A percentile compares a stretch with the other conserved stretches of the same genome.
Conservation (phyloP, 2,888 invertebrate genomes). For the Sericinus montela region DNA sequence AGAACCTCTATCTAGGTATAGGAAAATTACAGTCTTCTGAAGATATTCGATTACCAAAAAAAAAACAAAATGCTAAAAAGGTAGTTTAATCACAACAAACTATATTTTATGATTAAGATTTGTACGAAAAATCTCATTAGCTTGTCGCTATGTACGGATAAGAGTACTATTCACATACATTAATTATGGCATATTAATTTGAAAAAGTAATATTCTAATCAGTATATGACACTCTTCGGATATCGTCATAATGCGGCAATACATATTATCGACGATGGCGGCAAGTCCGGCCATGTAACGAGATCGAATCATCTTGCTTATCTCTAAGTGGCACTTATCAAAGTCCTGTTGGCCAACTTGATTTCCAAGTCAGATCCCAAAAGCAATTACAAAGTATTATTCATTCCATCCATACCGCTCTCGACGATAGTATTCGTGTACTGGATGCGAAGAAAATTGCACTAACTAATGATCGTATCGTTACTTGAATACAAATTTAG, state of each 20-base stretch:
- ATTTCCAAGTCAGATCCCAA: conserved; percentile 51
- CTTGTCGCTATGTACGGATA: neutral
- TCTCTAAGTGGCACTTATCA: conserved; percentile 38
- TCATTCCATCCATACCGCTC: conserved; percentile 52
- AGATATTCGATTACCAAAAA: no score
- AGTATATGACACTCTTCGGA: conserved; percentile 9
- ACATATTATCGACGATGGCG: conserved; percentile 21
- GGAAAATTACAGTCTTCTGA: no score
- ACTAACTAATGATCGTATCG: conserved; percentile 74
- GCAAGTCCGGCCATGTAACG: conserved; percentile 32
- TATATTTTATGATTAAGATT: neutral
- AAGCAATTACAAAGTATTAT: conserved; percentile 65
- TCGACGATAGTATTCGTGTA: conserved; percentile 56
- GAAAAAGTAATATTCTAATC: conserved; percentile 6
- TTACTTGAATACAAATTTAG: conserved; percentile 72
- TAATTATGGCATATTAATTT: conserved; percentile 22
- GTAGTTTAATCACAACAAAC: no score
- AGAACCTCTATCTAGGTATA: neutral
- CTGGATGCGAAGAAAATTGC: conserved; percentile 72
- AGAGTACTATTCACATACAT: no score
- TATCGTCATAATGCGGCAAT: conserved; percentile 14
- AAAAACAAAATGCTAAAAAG: no score
- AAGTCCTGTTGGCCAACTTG: conserved; percentile 43
- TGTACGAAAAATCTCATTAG: neutral
- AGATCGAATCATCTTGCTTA: conserved; percentile 41